Evolutionary conservation across 1,140 invertebrate species (phyloP).

Genomic region (Brachionus koreanus): DNA sequence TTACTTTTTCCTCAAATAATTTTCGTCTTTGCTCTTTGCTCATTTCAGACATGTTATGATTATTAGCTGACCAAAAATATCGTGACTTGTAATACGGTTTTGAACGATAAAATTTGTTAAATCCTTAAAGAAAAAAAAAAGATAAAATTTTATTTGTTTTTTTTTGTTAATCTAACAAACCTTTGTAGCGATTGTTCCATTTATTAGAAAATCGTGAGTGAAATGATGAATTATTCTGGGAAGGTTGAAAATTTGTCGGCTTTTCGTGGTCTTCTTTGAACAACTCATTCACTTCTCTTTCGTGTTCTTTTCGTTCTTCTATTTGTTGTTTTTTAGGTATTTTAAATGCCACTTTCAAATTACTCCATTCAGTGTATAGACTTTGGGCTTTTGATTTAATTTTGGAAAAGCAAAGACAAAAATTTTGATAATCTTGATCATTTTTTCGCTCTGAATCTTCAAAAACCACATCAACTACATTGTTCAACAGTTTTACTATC

Average conservation of each 20-base stretch:
- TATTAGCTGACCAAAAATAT: neutral
- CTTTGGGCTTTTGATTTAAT: conserved; percentile 47
- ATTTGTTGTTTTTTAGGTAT: conserved; percentile 91
- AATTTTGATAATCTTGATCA: conserved; percentile 36
- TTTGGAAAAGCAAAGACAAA: conserved; percentile 37
- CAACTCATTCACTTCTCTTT: conserved; percentile 51
- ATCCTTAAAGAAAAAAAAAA: neutral
- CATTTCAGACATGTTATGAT: neutral
- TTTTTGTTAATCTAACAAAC: neutral
- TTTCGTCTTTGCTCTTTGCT: conserved; percentile 27
- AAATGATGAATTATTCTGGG: neutral
- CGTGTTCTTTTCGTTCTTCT: conserved; percentile 56
- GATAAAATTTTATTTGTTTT: neutral
- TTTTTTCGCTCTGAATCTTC: conserved; percentile 46
- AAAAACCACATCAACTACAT: conserved; percentile 44
- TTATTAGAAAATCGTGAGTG: neutral
- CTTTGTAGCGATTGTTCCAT: conserved; percentile 6
- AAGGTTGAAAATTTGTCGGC: too few relatives aligned
- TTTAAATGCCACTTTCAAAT: conserved; percentile 71
- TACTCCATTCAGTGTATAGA: conserved; percentile 59
- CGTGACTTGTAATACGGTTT: neutral
- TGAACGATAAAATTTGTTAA: conserved; percentile 5
- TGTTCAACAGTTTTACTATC: conserved; percentile 46
- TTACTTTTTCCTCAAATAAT: conserved; percentile 36
- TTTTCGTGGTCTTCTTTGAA: neutral